Base-by-base conservation (phyloP, 2,888 invertebrate genomes). In the Crossocerus cetratus region DNA sequence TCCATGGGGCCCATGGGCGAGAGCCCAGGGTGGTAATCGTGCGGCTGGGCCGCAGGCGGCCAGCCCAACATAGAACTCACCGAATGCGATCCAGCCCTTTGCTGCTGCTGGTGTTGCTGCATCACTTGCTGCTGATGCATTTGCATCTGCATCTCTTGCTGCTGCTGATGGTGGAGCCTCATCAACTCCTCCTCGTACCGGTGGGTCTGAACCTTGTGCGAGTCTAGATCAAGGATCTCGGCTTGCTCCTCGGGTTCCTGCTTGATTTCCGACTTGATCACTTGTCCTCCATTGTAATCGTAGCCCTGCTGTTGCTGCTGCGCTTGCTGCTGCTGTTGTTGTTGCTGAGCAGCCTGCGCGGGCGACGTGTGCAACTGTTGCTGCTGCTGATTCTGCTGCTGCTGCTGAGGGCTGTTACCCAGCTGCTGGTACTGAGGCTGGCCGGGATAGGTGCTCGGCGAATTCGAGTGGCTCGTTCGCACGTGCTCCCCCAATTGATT, bases 171-270 rank as follows among this genome's bases (percentile, higher is more conserved):
- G 18, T 87, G 87, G 11, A 86, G 63, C 71, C 89, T 83, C 70
- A 88, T 82, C 21, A 86, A 62, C 23, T 89, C 88, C n/a, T 91
- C 91, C 65, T 92, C 92, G 82, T 92, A 93, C 83, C 93, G 92
- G 69, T 93, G 93, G 78, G 93, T 93, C 84, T 94, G 95, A 1
- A 97, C 96, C 91, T 97, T 97, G 87, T 97, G 97, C 0, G 96
- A 97, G 88, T 97, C 97, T 74, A 97, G 91, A 88, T 97, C 97
- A 66, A 97, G 92, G 78, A 97, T 95, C 86, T 97, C 97, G 14
- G 95, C 94, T 59, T 94, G 94, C 71, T 94, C 93, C 84, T 95
- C 94, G 61, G 93, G 93, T 85, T 94, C 94, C 83, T 93, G 93
- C 85, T 94, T 94, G 23, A 81, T 83, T 76, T 93, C 93, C 2